These are phyloP conservation scores for Chydorus sphaericus DNA, from an alignment of 2,888 invertebrate genomes.

Conservation along the genomic window DNA sequence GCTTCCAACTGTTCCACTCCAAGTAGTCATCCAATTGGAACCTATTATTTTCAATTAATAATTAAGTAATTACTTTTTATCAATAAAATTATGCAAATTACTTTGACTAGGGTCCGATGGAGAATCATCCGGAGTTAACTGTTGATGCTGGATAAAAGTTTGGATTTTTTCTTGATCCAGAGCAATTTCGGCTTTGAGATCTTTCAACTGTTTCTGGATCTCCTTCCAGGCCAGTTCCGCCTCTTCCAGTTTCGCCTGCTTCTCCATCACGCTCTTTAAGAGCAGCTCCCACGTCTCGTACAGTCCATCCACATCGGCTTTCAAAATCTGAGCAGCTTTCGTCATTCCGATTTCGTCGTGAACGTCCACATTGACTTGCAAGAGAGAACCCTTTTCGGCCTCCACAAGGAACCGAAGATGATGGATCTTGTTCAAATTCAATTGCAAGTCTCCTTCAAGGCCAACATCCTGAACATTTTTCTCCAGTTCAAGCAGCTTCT, in stretches of 20 bases:
- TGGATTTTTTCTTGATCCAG: slow-evolving; percentile 39
- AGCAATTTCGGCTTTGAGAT: slow-evolving; percentile 56
- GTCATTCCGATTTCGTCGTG: background rate
- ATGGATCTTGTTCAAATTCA: background rate
- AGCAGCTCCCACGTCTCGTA: slow-evolving; percentile 34
- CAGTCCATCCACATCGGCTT: slow-evolving; percentile 48
- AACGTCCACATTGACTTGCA: slow-evolving; percentile 6
- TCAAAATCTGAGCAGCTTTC: slow-evolving; percentile 32
- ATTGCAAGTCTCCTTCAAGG: background rate
- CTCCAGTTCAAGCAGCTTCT: background rate
- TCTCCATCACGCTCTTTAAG: slow-evolving; percentile 48
- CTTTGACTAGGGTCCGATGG: background rate
- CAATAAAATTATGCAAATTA: background rate
- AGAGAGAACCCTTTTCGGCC: background rate
- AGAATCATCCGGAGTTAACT: background rate
- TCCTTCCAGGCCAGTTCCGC: slow-evolving; percentile 58
- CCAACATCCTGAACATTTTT: background rate
- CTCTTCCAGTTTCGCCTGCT: slow-evolving; percentile 52
- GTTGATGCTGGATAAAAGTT: background rate
- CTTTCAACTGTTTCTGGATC: slow-evolving; percentile 57
- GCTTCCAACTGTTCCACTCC: background rate
- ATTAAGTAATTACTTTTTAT: background rate
- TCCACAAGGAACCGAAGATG: background rate
- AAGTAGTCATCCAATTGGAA: slow-evolving; percentile 4
- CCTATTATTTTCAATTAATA: background rate